phyloP scores from a whole-genome alignment of 2,888 invertebrate species.

The Galeruca laticollis region DNA sequence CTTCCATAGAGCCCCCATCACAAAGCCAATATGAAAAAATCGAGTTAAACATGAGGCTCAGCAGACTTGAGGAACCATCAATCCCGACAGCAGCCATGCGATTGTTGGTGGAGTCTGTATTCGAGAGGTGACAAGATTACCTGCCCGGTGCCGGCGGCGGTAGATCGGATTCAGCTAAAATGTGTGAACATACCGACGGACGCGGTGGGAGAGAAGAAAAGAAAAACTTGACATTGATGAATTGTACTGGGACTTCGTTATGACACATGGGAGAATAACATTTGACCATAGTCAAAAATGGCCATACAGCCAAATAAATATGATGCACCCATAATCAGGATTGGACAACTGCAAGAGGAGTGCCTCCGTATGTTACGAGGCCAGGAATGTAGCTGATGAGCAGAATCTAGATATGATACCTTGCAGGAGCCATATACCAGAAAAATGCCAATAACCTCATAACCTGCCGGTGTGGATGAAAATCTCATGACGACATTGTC shows the following conservation, averaged over 20 bases:
- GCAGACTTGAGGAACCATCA: conserved; percentile 5
- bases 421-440: too few relatives aligned
- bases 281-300: not conserved
- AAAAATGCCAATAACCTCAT: not conserved
- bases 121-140: too few relatives aligned
- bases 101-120: too few relatives aligned
- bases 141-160: too few relatives aligned
- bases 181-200: too few relatives aligned
- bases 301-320: not conserved
- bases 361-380: not conserved
- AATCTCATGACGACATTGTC: not conserved
- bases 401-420: not conserved
- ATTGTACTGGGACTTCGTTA: not conserved
- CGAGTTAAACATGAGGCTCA: conserved; percentile 30
- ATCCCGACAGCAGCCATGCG: not conserved
- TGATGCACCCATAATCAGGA: too few relatives aligned
- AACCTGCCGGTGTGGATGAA: not conserved
- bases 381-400: not conserved
- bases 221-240: too few relatives aligned
- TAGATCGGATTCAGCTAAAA: too few relatives aligned
- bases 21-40: conserved; percentile 4
- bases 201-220: not conserved
- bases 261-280: too few relatives aligned
- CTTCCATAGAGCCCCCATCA: not conserved
- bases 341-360: not conserved